Percentiles rank a stretch among this genome's conserved stretches.
Conservation (phyloP, 2,888 invertebrate genomes). For the Timema podura region DNA sequence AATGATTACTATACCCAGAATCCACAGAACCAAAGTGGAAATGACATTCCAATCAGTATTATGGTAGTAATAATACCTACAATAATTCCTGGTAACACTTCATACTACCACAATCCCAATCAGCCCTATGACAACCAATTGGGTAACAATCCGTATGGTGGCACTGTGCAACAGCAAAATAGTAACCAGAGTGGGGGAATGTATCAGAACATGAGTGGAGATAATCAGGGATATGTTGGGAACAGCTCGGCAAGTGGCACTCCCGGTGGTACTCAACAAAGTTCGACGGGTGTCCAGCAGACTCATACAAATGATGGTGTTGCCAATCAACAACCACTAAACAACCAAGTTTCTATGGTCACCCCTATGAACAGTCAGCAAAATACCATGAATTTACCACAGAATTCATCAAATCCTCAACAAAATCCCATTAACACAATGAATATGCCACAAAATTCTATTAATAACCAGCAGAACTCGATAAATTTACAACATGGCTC, state of each 20-base stretch:
- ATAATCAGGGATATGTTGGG: not conserved
- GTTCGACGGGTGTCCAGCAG: not conserved
- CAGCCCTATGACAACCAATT: constrained; percentile 6
- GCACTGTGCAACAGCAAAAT: too few relatives aligned
- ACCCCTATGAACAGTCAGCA: too few relatives aligned
- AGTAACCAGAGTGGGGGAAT: not conserved
- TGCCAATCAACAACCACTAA: too few relatives aligned
- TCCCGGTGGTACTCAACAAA: not conserved
- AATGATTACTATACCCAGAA: constrained; percentile 20
- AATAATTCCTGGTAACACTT: constrained; percentile 12
- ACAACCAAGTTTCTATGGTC: too few relatives aligned
- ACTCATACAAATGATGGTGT: too few relatives aligned
- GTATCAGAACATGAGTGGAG: not conserved
- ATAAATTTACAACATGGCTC: not conserved
- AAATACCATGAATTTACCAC: not conserved
- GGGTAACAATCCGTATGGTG: not conserved
- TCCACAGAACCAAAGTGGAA: constrained; percentile 17
- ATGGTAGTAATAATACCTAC: constrained; percentile 17
- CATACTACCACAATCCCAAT: constrained; percentile 12
- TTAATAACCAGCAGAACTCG: constrained; percentile 6
- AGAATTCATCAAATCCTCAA: constrained; percentile 1
- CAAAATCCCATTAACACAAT: constrained; percentile 12
- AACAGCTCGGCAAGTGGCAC: not conserved
- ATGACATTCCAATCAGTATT: constrained; percentile 22
- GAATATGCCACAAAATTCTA: not conserved